Base-by-base conservation (phyloP, 2,797 vertebrate genomes). In the Peromyscus melanophrys region DNA sequence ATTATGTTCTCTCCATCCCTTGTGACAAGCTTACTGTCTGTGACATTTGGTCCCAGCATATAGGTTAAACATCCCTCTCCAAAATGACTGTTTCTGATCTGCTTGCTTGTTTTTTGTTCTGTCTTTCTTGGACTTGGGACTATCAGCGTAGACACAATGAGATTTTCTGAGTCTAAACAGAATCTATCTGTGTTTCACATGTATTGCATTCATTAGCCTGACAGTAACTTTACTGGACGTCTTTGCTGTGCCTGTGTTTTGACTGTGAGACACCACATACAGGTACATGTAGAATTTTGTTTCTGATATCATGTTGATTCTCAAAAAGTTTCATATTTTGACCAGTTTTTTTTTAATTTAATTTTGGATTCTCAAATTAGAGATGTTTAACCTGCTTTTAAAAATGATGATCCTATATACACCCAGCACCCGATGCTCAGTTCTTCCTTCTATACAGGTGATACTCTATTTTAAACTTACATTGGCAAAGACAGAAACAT, bases 401-500 rank as follows among this genome's bases (percentile, higher is more conserved):
- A n/a, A 76, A 92, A 95, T 46, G 19, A 21, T 6, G 3, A 87
- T 37, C 63, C 34, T 88, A 6, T 73, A 65, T 23, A 87, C 77
- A 23, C 69, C 40, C 37, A 69, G n/a, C 16, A 40, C 23, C 29
- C 11, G 3, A 25, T 9, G 29, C n/a, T 73, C 81, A 59, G 40
- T 34, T 69, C 27, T 49, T 75, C 61, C 80, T 82, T 69, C 85
- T 78, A 6, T 43, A 82, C 94, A 88, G n/a, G 57, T 34, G 75
- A 93, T 57, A 69, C 65, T 81, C 16, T 31, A 75, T 78, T 95
- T 92, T 76, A 96, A 96, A 85, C 63, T 40, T 88, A 67, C 17
- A 37, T 52, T 93, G 75, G 80, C 17, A 92, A 96, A 90, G 59
- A 16, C 65, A 80, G n/a, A 17, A 89, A 95, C 77, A 92, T 93